Conservation (phyloP, 2,113 vertebrate genomes). For the Reinhardtius hippoglossoides region DNA sequence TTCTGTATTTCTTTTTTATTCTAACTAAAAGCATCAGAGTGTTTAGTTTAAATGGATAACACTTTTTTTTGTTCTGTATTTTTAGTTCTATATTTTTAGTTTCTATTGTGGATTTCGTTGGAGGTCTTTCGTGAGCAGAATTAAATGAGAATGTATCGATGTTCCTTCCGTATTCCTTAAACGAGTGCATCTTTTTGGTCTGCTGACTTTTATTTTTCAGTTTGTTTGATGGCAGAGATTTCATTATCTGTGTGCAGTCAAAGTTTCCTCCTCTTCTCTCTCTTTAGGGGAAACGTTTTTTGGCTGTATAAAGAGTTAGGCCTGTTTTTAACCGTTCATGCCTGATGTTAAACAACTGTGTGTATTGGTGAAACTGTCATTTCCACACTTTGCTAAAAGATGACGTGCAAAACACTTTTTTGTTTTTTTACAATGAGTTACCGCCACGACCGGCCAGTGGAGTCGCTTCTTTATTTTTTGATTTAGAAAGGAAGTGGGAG, state of each 20-base stretch:
- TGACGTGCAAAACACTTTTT: slow-evolving; percentile 1
- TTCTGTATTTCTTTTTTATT: not conserved
- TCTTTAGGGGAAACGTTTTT: slow-evolving; percentile 17
- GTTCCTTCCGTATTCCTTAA: slow-evolving; percentile 9
- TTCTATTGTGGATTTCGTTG: slow-evolving; percentile 5
- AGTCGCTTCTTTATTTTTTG: not conserved
- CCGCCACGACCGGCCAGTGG: not conserved
- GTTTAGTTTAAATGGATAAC: not conserved
- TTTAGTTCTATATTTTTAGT: not conserved
- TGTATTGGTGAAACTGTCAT: slow-evolving; percentile 19
- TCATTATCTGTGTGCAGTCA: slow-evolving; percentile 10
- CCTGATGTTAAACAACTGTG: slow-evolving; percentile 33
- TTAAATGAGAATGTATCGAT: not conserved
- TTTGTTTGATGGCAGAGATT: slow-evolving; percentile 17
- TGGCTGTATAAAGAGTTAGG: not conserved
- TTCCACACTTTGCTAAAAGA: slow-evolving; percentile 9
- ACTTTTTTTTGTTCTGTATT: not conserved
- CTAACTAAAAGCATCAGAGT: not conserved
- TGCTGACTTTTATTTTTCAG: slow-evolving; percentile 15
- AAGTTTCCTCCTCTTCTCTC: slow-evolving; percentile 2
- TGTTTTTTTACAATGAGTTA: slow-evolving; percentile 6
- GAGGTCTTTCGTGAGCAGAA: not conserved
- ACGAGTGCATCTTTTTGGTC: slow-evolving; percentile 22
- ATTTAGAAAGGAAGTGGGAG: slow-evolving; percentile 2
- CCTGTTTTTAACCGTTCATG: slow-evolving; percentile 21